Conservation (phyloP, 2,888 invertebrate genomes). For the Tridacna gigas region DNA sequence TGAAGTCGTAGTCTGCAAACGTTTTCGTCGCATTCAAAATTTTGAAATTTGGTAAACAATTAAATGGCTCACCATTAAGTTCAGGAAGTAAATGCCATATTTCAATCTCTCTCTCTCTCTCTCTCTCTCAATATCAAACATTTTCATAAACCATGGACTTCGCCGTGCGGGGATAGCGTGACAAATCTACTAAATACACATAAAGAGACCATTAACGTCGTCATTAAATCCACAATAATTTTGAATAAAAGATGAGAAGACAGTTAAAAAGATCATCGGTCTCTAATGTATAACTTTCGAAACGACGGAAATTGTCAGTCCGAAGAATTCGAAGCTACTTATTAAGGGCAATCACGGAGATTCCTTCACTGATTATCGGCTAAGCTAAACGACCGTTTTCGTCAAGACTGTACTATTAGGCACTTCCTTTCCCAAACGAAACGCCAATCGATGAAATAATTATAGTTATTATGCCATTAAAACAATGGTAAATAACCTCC, state of each 20-base stretch:
- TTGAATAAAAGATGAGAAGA: conserved; percentile 16
- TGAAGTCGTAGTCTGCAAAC: too few relatives aligned
- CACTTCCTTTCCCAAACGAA: not conserved
- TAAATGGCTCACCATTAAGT: too few relatives aligned
- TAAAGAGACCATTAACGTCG: conserved; percentile 21
- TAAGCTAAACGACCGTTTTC: conserved; percentile 7
- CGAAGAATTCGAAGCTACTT: conserved; percentile 11
- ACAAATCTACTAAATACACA: conserved; percentile 16
- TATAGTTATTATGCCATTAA: conserved; percentile 62
- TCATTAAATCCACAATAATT: conserved; percentile 5
- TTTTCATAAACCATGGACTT: too few relatives aligned
- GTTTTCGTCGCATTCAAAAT: too few relatives aligned
- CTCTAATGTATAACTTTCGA: conserved; percentile 44
- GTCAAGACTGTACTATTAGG: conserved; percentile 1
- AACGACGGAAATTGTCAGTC: conserved; percentile 24
- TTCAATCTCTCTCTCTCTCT: too few relatives aligned
- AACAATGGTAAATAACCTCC: conserved; percentile 57
- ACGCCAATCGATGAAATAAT: conserved; percentile 37
- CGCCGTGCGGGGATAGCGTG: conserved; percentile 7
- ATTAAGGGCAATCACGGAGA: conserved; percentile 21
- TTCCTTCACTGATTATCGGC: not conserved
- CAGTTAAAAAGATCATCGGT: conserved; percentile 35
- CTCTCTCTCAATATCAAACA: too few relatives aligned
- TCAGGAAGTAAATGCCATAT: too few relatives aligned
- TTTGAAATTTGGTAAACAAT: too few relatives aligned